Conservation (phyloP, 2,797 vertebrate species). For the Ciconia nigra region DNA sequence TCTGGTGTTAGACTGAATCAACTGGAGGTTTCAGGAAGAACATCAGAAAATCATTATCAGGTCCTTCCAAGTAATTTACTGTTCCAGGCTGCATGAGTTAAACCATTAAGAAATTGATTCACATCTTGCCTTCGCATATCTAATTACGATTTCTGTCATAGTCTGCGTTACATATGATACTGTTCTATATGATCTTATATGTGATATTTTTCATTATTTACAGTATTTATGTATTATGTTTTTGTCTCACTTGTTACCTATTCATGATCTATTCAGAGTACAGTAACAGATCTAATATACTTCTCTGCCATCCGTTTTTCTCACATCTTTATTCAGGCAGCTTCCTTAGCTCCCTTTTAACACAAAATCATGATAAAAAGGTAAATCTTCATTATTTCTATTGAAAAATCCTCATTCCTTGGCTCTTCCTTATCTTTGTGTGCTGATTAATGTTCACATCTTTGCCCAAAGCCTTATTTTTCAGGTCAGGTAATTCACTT, state of each 20-base stretch:
- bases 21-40: neutral
- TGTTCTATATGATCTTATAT: neutral
- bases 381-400: slow-evolving; percentile 7
- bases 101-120: neutral
- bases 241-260: neutral
- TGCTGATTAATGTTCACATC: slow-evolving; percentile 18
- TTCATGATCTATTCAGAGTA: neutral
- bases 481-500: slow-evolving; percentile 36
- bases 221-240: neutral
- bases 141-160: neutral
- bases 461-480: slow-evolving; percentile 38
- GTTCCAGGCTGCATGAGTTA: neutral
- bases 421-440: neutral
- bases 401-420: neutral
- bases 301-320: neutral
- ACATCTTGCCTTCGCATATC: neutral
- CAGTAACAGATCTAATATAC: neutral
- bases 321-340: neutral
- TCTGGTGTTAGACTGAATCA: neutral
- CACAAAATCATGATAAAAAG: neutral
- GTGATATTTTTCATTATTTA: neutral
- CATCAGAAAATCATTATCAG: neutral
- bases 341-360: neutral
- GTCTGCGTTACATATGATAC: neutral
- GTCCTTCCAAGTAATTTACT: neutral